Evolutionary conservation across 2,113 vertebrate species (phyloP).

Genomic region (Scalopus aquaticus): DNA sequence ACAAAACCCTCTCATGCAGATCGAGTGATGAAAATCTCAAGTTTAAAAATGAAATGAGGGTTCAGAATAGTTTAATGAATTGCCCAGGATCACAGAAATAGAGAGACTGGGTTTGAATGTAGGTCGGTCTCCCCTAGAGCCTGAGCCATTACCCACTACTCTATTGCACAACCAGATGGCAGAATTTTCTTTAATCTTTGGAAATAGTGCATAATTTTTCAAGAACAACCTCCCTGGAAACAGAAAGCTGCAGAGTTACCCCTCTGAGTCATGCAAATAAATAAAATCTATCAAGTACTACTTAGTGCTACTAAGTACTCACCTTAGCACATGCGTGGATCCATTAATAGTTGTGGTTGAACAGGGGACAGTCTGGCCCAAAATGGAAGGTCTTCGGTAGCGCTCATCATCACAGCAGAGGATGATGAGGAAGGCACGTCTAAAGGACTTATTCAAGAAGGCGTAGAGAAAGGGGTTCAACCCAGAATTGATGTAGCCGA

Average conservation of each 20-base stretch:
- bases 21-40: not conserved
- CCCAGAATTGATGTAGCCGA: slow-evolving; percentile 99
- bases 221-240: not conserved
- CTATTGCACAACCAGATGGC: not conserved
- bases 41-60: not conserved
- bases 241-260: not conserved
- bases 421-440: slow-evolving; percentile 99
- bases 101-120: not conserved
- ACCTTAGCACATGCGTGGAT: slow-evolving; percentile 97
- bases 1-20: not conserved
- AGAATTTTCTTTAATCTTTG: not conserved
- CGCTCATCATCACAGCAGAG: slow-evolving; percentile 96
- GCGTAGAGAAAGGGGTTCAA: slow-evolving; percentile 99
- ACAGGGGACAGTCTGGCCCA: slow-evolving; percentile 90
- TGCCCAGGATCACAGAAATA: not conserved
- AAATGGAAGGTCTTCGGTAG: slow-evolving; percentile 93
- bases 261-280: not conserved
- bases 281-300: not conserved
- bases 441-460: slow-evolving; percentile 99
- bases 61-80: not conserved
- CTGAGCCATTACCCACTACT: not conserved
- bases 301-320: slow-evolving; percentile 82
- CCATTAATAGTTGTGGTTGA: slow-evolving; percentile 96
- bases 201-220: not conserved
- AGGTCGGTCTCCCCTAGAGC: not conserved